Base-by-base conservation (phyloP, 2,797 vertebrate genomes). In the Melanotaenia parkinsoni region DNA sequence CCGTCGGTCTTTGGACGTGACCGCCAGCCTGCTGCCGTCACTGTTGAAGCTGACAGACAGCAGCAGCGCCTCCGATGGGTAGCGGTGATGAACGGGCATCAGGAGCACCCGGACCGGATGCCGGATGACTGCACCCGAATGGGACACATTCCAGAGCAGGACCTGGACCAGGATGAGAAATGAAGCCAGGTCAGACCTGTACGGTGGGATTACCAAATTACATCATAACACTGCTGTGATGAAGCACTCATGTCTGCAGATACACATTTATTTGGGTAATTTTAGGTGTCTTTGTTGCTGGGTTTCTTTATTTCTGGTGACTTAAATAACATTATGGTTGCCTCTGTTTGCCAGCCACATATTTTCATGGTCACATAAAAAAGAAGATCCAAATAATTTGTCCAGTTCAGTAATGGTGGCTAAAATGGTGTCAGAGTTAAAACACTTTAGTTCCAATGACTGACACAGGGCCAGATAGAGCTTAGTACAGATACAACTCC, bases 1-100 rank as follows among this genome's bases (percentile, higher is more conserved):
- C 64, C 95, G 95, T 76, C 91, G 94, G 91, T 98, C 98, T 84
- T 93, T 96, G 85, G 96, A 97, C 30, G 96, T 83, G 10, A 97
- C 96, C 13, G 96, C 97, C 60, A 99, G 82, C 38, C 95, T 85
- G 91, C 96, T 97, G 77, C 98, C 98, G 0, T 98, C 94, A 0
- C 83, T 90, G 87, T 95, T 99, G 91, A 99, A 99, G 40, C 96
- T 96, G 92, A 97, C 95, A 28, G 96, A 98, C n/a, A 97, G 94
- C 74, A 99, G 92, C 78, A 97, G 94, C 1, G 74, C 94, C 92
- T 75, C 93, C 35, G 90, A 95, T 0, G 1, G 88, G 82, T 80
- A 82, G 8, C 81, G 79, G 30, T 83, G 74, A 62, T 66, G 72
- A 38, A 85, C 0, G 1, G 92, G 92, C 72, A 58, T 83, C 70